A percentile compares a stretch with the other conserved stretches of the same genome.
Evolutionary conservation across 1,140 invertebrate genomes (phyloP).

Genomic region (Ectropis grisescens): DNA sequence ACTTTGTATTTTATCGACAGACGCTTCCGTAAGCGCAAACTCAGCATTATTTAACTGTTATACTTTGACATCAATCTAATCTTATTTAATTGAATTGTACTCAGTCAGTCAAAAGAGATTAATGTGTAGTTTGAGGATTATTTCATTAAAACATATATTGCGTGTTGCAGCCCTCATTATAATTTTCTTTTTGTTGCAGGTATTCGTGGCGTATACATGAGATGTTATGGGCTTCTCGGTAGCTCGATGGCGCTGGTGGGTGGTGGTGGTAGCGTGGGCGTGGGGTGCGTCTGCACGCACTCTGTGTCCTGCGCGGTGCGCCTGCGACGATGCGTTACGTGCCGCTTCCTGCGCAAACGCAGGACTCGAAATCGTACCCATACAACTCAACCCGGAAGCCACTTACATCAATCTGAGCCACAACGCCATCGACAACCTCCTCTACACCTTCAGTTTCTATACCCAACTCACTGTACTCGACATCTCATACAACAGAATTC

Average conservation of each 20-base stretch:
- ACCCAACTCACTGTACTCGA: slow-evolving; percentile 83
- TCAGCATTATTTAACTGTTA: no score
- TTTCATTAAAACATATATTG: no score
- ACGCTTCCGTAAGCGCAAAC: no score
- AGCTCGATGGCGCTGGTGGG: slow-evolving; percentile 58
- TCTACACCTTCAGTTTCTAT: slow-evolving; percentile 83
- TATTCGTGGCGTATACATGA: slow-evolving; percentile 51
- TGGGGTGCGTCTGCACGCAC: slow-evolving; percentile 63
- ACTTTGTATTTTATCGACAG: no score
- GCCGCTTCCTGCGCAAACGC: slow-evolving; percentile 81
- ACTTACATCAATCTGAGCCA: slow-evolving; percentile 81
- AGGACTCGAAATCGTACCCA: slow-evolving; percentile 85
- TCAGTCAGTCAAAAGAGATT: no score
- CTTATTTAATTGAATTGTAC: no score
- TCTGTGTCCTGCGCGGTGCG: slow-evolving; percentile 84
- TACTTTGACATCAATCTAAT: no score
- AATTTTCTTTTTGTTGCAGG: slow-evolving; percentile 29
- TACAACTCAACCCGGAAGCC: slow-evolving; percentile 88
- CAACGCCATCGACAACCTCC: slow-evolving; percentile 80
- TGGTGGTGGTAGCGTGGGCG: slow-evolving; percentile 52
- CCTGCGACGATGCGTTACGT: slow-evolving; percentile 84
- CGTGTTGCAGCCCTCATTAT: no score
- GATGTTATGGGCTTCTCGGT: slow-evolving; percentile 66
- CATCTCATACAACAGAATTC: slow-evolving; percentile 85
- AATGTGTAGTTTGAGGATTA: no score